Percentiles rank a stretch among this genome's conserved stretches.
Evolutionary conservation across 2,797 vertebrate genomes (phyloP).

Genomic region (Nothura maculosa): DNA sequence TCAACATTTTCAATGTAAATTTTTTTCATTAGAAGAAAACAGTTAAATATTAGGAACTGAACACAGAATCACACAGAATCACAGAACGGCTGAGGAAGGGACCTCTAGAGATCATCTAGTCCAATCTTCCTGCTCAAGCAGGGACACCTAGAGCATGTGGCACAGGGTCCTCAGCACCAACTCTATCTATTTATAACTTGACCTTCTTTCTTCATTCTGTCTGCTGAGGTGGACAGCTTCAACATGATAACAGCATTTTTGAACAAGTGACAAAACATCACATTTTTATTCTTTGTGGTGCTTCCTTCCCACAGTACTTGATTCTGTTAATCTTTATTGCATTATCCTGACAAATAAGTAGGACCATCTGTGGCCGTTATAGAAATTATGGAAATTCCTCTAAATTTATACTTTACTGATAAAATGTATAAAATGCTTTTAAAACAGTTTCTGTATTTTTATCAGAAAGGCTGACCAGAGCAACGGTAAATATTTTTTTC

Average conservation of each 20-base stretch:
- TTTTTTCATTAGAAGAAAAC: not conserved
- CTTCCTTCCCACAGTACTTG: not conserved
- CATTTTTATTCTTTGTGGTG: not conserved
- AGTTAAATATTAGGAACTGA: not conserved
- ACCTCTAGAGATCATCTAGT: too few relatives aligned
- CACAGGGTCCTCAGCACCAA: too few relatives aligned
- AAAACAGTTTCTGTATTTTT: not conserved
- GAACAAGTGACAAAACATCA: too few relatives aligned
- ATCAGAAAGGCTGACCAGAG: not conserved
- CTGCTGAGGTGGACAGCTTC: too few relatives aligned
- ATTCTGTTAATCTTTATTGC: not conserved
- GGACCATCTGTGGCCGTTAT: not conserved
- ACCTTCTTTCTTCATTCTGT: too few relatives aligned
- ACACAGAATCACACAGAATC: too few relatives aligned
- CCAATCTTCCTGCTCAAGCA: too few relatives aligned
- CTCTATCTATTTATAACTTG: too few relatives aligned
- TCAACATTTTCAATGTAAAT: not conserved
- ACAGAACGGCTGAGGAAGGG: too few relatives aligned
- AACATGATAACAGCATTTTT: too few relatives aligned
- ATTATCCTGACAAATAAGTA: not conserved
- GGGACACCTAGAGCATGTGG: too few relatives aligned
- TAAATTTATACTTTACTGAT: not conserved
- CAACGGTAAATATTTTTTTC: not conserved
- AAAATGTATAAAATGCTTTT: not conserved
- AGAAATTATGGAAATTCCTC: not conserved